Evolutionary conservation across 2,113 vertebrate genomes (phyloP), one percentile per base, ranked within the genome.

Genomic region (Cynocephalus volans): DNA sequence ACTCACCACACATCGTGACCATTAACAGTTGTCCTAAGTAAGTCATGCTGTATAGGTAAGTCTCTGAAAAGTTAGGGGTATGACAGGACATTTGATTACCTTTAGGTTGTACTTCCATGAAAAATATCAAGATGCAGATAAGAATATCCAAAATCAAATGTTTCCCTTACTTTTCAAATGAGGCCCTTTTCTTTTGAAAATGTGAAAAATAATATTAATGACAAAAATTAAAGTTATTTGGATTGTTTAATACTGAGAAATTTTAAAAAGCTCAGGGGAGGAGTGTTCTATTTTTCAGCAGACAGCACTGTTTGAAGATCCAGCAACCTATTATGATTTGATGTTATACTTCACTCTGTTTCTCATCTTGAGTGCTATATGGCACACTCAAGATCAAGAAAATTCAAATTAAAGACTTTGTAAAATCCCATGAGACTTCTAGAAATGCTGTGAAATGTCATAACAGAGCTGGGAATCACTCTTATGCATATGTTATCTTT

Each of bases 91-190:
- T 41, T 82, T 93, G 64, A 86, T 8, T 90, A 65, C 6, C 26
- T 77, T 52, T 45, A 92, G 1, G 9, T 12, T 77, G 28, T 72
- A 70, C 33, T 90, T 96, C 50, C 14, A 82, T 52, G 36, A 92
- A 96, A 95, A 96, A 65, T 31, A 83, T 2, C 24, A 80, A 95
- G 50, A 73, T 65, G 31, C 48, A 89, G 54, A 77, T 84, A 95
- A 86, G 56, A 65, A 90, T 41, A 86, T 8, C 2, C 3, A 60
- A 72, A 90, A 88, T 77, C 56, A 88, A 93, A 64, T 64, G 45
- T 41, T 93, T 88, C 72, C n/a, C 26, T 64, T 90, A 36, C 12
- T 93, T 86, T 90, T 97, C 65, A 95, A 86, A 52, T 73, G 67
- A 88, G 36, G 48, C 10, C 19, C 23, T 84, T 72, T 77, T 77